These are phyloP conservation scores for Lycocerus yunnanus DNA, from an alignment of 2,888 invertebrate species.

Conservation along the genomic window DNA sequence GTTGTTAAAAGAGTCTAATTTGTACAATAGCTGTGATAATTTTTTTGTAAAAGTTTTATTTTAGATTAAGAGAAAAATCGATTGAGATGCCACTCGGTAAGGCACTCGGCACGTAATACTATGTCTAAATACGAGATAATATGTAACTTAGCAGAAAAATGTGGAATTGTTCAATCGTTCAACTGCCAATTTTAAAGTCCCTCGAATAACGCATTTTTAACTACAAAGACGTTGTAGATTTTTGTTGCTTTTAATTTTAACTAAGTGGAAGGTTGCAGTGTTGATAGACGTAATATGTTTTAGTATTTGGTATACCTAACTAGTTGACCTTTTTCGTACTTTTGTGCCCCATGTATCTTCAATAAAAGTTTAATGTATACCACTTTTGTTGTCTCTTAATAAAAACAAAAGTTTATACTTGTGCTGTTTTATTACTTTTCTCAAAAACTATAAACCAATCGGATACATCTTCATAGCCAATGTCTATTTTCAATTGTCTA, in stretches of 20 bases:
- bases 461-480: no score
- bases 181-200: conserved; percentile 1
- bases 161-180: neutral
- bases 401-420: conserved; percentile 21
- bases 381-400: conserved; percentile 22
- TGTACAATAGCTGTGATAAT: conserved; percentile 26
- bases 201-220: neutral
- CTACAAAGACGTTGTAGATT: neutral
- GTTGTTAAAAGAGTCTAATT: neutral
- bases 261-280: neutral
- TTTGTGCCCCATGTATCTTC: conserved; percentile 23
- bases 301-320: neutral
- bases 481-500: no score
- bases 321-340: conserved; percentile 4
- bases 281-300: neutral
- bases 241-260: neutral
- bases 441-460: no score
- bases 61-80: neutral
- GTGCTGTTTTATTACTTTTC: neutral
- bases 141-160: neutral
- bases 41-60: conserved; percentile 2
- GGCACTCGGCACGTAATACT: neutral
- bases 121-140: conserved; percentile 5
- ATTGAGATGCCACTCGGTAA: neutral
- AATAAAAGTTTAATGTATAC: conserved; percentile 20